These are phyloP conservation scores for Rhodophaea formosa DNA, from an alignment of 2,888 invertebrate species.

Conservation along the genomic window DNA sequence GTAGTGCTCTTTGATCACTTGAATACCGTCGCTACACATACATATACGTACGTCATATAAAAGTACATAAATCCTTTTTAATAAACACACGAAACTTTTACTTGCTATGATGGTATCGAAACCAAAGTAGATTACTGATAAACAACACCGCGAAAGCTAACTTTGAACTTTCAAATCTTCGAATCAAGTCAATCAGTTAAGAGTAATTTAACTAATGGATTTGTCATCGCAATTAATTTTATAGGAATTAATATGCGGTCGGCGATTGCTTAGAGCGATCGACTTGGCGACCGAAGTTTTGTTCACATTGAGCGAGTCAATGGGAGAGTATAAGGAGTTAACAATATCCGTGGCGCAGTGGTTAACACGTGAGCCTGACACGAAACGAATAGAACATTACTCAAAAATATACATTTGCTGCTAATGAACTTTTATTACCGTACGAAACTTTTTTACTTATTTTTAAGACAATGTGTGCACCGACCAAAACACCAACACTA, in stretches of 20 bases:
- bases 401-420: no score
- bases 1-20: no score
- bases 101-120: slow-evolving; percentile 1
- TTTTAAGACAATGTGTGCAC: no score
- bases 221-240: slow-evolving; percentile 81
- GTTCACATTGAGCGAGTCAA: slow-evolving; percentile 4
- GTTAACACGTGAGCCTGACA: no score
- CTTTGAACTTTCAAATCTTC: slow-evolving; percentile 9
- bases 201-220: slow-evolving; percentile 76
- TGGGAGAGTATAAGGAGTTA: background rate
- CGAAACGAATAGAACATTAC: no score
- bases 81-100: background rate
- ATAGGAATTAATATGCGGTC: slow-evolving; percentile 78
- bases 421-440: no score
- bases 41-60: no score
- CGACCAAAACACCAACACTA: no score
- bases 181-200: slow-evolving; percentile 46
- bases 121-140: slow-evolving; percentile 34
- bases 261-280: slow-evolving; percentile 70
- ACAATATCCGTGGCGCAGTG: no score
- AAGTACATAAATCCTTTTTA: background rate
- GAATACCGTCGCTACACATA: background rate
- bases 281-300: slow-evolving; percentile 34
- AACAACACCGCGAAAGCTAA: slow-evolving; percentile 24
- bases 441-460: no score